Evolutionary conservation across 2,113 vertebrate species (phyloP).

Genomic region (Festucalex cinctus): DNA sequence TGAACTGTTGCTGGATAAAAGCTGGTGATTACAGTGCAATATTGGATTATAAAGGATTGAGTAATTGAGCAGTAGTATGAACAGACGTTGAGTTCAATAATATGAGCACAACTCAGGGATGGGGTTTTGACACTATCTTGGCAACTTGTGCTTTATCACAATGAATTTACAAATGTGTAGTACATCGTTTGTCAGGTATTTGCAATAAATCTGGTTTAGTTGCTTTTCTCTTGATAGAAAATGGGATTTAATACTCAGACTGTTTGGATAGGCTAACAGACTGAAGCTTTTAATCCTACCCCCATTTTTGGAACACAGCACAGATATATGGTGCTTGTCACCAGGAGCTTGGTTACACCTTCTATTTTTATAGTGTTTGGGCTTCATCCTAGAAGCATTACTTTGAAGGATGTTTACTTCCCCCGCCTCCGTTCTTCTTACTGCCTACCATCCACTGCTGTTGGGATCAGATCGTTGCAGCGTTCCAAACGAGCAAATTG

Average conservation of each 20-base stretch:
- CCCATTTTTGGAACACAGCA: slow-evolving; percentile 7
- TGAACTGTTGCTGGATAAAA: slow-evolving; percentile 69
- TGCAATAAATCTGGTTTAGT: slow-evolving; percentile 22
- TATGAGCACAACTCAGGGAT: slow-evolving; percentile 10
- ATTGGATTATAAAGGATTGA: slow-evolving; percentile 66
- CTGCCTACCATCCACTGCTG: slow-evolving; percentile 33
- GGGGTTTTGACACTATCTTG: slow-evolving; percentile 1
- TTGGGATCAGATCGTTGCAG: slow-evolving; percentile 6
- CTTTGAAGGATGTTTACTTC: slow-evolving; percentile 45
- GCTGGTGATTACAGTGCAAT: slow-evolving; percentile 63
- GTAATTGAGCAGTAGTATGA: slow-evolving; percentile 66
- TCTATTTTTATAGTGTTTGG: slow-evolving; percentile 46
- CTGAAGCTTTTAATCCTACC: slow-evolving; percentile 21
- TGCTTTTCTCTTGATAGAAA: slow-evolving; percentile 20
- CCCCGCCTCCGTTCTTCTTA: slow-evolving; percentile 3
- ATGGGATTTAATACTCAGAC: slow-evolving; percentile 9
- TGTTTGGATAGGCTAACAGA: slow-evolving; percentile 26
- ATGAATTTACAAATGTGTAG: not conserved
- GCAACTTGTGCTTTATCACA: slow-evolving; percentile 1
- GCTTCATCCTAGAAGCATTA: slow-evolving; percentile 32
- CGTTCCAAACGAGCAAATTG: slow-evolving; percentile 1
- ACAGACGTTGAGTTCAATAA: slow-evolving; percentile 55
- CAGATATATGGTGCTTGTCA: slow-evolving; percentile 32
- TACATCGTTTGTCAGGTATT: slow-evolving; percentile 16
- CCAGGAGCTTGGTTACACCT: slow-evolving; percentile 22